Evolutionary conservation across 64 coral and sea anemone species (phyloP).

Genomic region (Platygyra sinensis): DNA sequence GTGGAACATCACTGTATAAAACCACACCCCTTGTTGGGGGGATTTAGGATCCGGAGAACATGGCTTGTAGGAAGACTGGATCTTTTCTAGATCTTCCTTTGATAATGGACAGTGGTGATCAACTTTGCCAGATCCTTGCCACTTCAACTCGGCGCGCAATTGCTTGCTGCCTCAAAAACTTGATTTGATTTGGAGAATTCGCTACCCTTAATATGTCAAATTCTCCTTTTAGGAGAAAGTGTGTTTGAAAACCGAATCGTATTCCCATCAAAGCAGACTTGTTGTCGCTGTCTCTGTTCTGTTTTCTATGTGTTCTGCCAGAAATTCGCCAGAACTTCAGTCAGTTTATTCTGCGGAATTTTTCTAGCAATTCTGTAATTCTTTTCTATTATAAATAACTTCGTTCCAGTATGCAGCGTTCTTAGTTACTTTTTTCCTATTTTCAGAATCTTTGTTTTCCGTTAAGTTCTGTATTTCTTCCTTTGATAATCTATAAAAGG

Average conservation of each 20-base stretch:
- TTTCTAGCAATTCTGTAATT: no score
- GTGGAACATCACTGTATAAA: conserved; percentile 76
- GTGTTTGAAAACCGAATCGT: conserved; percentile 75
- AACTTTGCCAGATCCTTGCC: conserved; percentile 58
- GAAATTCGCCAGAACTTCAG: no score
- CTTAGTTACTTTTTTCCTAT: no score
- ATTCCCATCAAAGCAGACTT: conserved; percentile 55
- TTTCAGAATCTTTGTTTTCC: no score
- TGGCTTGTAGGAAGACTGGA: conserved; percentile 54
- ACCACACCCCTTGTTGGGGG: conserved; percentile 53
- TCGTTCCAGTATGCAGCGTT: no score
- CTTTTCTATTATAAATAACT: no score
- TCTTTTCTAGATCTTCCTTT: conserved; percentile 67
- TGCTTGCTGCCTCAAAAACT: no score
- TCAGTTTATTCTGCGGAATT: no score
- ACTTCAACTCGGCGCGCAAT: no score
- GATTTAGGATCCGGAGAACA: conserved; percentile 50
- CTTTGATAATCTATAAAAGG: no score
- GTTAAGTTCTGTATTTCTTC: no score
- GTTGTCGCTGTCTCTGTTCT: conserved; percentile 36
- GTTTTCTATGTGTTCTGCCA: no score
- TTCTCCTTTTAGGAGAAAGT: conserved; percentile 40
- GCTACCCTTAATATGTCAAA: conserved; percentile 35
- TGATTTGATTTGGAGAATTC: conserved; percentile 57
- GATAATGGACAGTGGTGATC: conserved; percentile 59